phyloP scores from a whole-genome alignment of 1,140 invertebrate genomes.

The Drosophila pandora region DNA sequence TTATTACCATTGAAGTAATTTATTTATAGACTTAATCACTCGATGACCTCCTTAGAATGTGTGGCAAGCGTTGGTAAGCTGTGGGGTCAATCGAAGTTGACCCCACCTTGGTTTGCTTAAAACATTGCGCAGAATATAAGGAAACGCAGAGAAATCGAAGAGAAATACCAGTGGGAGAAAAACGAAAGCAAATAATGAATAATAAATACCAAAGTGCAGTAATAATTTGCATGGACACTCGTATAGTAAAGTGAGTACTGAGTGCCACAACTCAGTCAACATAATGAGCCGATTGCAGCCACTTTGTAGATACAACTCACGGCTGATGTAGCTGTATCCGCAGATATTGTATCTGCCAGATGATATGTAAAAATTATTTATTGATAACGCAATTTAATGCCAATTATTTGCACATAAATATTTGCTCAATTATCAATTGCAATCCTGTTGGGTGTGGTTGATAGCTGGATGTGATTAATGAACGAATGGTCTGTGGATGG shows the following conservation, averaged over 20 bases:
- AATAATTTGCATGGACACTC: slow-evolving; percentile 23
- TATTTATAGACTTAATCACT: no score
- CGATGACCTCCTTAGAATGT: slow-evolving; percentile 9
- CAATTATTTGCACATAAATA: slow-evolving; percentile 81
- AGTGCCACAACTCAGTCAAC: slow-evolving; percentile 57
- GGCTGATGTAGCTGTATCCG: slow-evolving; percentile 11
- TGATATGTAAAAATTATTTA: slow-evolving; percentile 76
- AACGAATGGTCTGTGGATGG: neutral
- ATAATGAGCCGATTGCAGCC: slow-evolving; percentile 66
- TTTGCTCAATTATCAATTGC: slow-evolving; percentile 76
- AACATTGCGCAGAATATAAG: slow-evolving; percentile 44
- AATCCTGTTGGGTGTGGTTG: slow-evolving; percentile 40
- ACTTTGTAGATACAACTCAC: slow-evolving; percentile 36
- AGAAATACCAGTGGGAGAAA: slow-evolving; percentile 9
- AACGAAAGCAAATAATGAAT: slow-evolving; percentile 1
- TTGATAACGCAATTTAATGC: slow-evolving; percentile 82
- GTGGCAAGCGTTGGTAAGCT: slow-evolving; percentile 22
- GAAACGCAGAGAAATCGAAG: slow-evolving; percentile 14
- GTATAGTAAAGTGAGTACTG: slow-evolving; percentile 25
- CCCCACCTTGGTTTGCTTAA: slow-evolving; percentile 49
- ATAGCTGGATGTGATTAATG: slow-evolving; percentile 53
- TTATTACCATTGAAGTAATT: no score
- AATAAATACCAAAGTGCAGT: slow-evolving; percentile 49
- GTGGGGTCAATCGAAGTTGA: slow-evolving; percentile 17
- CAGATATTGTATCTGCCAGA: slow-evolving; percentile 6